phyloP scores from a whole-genome alignment of 2,888 invertebrate species.

The Amiota minor region DNA sequence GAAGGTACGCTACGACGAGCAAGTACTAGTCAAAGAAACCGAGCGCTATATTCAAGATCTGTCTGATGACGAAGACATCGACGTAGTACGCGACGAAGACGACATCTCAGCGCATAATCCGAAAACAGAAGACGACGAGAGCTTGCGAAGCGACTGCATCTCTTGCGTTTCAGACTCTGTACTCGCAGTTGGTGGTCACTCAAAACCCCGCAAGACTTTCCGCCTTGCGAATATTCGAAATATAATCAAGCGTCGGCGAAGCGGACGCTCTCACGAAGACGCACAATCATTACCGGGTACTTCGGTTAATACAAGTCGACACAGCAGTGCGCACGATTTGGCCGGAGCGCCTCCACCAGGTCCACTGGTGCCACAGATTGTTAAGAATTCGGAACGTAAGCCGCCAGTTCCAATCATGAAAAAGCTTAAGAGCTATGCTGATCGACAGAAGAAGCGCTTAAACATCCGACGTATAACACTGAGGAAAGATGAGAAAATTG shows the following conservation, averaged over 20 bases:
- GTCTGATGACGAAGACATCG: slow-evolving; percentile 67
- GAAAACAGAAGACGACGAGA: slow-evolving; percentile 56
- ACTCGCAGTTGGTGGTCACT: slow-evolving; percentile 64
- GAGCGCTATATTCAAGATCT: slow-evolving; percentile 73
- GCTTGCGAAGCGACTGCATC: slow-evolving; percentile 68
- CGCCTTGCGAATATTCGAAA: slow-evolving; percentile 73
- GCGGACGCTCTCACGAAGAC: slow-evolving; percentile 66
- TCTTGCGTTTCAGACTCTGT: slow-evolving; percentile 72
- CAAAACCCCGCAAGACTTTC: slow-evolving; percentile 64
- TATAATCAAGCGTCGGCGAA: slow-evolving; percentile 75
- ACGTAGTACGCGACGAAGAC: slow-evolving; percentile 52
- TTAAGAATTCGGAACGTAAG: slow-evolving; percentile 46
- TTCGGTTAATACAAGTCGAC: slow-evolving; percentile 62
- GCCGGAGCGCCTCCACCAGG: slow-evolving; percentile 59
- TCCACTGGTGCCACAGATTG: slow-evolving; percentile 46
- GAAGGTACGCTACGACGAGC: slow-evolving; percentile 73
- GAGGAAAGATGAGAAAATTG: slow-evolving; percentile 74
- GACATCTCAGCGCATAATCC: slow-evolving; percentile 41
- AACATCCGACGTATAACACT: slow-evolving; percentile 70
- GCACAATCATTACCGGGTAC: slow-evolving; percentile 70
- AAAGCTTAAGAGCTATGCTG: slow-evolving; percentile 79
- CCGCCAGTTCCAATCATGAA: slow-evolving; percentile 76
- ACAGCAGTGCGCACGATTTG: slow-evolving; percentile 62
- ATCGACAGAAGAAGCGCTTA: slow-evolving; percentile 77
- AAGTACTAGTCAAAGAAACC: slow-evolving; percentile 72